Conservation (phyloP, 2,113 vertebrate species). For the human (Homo sapiens) region GRCh38 chr17:79544001-79544500, state of each 20-base stretch:
- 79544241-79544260: neutral
- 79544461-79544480: neutral
- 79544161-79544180: neutral
- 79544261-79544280: accelerated
- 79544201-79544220: accelerated
- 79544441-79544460: neutral
- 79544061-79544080: accelerated
- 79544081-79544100: accelerated
- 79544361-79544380: accelerated
- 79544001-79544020: accelerated
- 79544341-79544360: neutral
- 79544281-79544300: neutral
- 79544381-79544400: neutral
- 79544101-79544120: accelerated
- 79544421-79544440: neutral
- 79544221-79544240: accelerated
- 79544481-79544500: neutral
- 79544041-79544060: accelerated
- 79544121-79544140: neutral
- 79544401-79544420: accelerated
- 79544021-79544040: accelerated
- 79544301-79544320: accelerated
- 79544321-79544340: neutral
- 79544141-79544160: no score
- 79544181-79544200: accelerated